phyloP scores from a whole-genome alignment of 2,888 invertebrate genomes.

The Dynastes hyllus region DNA sequence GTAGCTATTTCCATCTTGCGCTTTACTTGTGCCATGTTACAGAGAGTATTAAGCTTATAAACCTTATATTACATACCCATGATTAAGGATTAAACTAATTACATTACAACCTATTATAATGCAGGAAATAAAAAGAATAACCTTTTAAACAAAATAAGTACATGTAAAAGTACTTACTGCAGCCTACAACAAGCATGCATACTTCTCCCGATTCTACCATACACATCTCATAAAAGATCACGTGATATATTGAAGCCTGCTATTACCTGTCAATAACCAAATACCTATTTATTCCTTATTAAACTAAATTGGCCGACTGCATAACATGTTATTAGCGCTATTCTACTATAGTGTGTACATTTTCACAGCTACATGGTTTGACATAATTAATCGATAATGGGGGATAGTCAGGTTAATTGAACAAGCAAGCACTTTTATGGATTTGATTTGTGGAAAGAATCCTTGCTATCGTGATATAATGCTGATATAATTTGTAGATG shows the following conservation, averaged over 20 bases:
- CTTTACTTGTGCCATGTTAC: no score
- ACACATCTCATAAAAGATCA: background rate
- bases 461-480: no score
- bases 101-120: no score
- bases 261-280: conserved; percentile 25
- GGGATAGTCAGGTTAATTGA: background rate
- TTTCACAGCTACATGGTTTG: background rate
- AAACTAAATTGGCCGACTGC: background rate
- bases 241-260: background rate
- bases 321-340: conserved; percentile 5
- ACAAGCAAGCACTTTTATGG: background rate
- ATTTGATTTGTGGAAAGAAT: background rate
- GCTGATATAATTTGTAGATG: no score
- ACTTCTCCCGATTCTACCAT: no score
- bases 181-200: no score
- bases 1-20: no score
- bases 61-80: no score
- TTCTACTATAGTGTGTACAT: background rate
- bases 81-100: no score
- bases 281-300: conserved; percentile 14
- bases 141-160: background rate
- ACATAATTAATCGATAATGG: conserved; percentile 28
- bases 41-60: no score
- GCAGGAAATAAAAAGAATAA: background rate
- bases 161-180: background rate